Evolutionary conservation across 2,888 invertebrate genomes (phyloP), one percentile per base, ranked within the genome.

Genomic region (Mycalesis mineus): DNA sequence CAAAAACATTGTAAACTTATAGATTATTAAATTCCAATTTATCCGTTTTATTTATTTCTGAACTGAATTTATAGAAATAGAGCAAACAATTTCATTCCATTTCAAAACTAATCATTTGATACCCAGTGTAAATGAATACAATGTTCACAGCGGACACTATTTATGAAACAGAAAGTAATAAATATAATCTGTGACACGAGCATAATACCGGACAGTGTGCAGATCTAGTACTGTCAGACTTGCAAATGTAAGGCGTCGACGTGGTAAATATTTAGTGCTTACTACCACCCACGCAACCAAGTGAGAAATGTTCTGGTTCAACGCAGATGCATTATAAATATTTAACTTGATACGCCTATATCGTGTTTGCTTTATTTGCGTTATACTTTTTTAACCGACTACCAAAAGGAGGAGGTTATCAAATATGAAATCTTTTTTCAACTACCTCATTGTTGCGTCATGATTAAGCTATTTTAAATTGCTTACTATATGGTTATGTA

Each of bases 171-270:
- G 33, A 33, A 39, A 42, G 42, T 41, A 42, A 41, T 49, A 56
- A 50, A 49, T 56, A 42, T 42, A 28, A 49, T 56, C 49, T 28
- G 36, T 49, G 33, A 49, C 41, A 13, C 8, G 36, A 36, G 45
- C 17, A 57, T 47, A 51, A 47, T 45, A 31, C 17, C 39, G 45
- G 45, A 31, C 51, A 39, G 31, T 29, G 33, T 37, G 22, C 57
- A 51, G 39, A 57, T 57, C 57, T 45, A 52, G 57, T 40, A 40
- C 57, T 52, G 57, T 52, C 57, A 51, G 55, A 39, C 39, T 55
- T 51, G 40, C 45, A 41, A 59, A 55, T 59, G 58, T 55, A 51
- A 55, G 36, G 40, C 31, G 51, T 55, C 51, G 45, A 51, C 51
- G 17, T 59, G 17, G 45, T 51, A 51, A 55, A 58, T 51, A 55